These are phyloP conservation scores for Pseudomugil gertrudae DNA, from an alignment of 2,797 vertebrate species.

Conservation along the genomic window DNA sequence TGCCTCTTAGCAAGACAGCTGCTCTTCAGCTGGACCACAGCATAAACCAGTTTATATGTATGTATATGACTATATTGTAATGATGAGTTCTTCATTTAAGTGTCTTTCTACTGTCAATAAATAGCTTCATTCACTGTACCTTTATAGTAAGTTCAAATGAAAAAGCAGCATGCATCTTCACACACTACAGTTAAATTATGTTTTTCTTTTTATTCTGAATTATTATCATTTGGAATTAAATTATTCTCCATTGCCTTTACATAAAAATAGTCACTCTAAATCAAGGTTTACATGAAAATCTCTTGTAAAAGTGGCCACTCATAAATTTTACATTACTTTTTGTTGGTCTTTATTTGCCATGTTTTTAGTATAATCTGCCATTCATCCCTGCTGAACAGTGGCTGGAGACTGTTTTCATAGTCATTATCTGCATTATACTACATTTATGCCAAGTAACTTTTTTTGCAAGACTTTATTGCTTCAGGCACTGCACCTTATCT, in stretches of 20 bases:
- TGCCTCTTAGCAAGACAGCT: slow-evolving; percentile 1
- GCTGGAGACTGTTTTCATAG: slow-evolving; percentile 19
- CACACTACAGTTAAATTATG: too few relatives aligned
- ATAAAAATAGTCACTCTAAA: too few relatives aligned
- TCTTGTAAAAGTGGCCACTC: neutral
- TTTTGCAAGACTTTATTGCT: neutral
- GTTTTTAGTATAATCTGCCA: slow-evolving; percentile 3
- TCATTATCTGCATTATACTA: neutral
- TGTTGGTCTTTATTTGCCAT: slow-evolving; percentile 1
- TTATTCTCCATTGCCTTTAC: too few relatives aligned
- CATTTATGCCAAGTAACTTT: neutral
- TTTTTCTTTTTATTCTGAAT: too few relatives aligned
- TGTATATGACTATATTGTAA: too few relatives aligned
- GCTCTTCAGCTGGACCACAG: neutral
- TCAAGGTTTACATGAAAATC: too few relatives aligned
- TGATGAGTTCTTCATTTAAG: too few relatives aligned
- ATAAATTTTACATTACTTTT: neutral
- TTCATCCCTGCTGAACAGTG: slow-evolving; percentile 1
- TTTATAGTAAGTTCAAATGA: neutral
- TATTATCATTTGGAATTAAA: too few relatives aligned
- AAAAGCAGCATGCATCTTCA: neutral
- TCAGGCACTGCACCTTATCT: neutral
- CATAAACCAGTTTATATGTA: neutral
- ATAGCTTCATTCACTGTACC: neutral
- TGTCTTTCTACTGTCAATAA: too few relatives aligned